Evolutionary conservation across 2,888 invertebrate species (phyloP), one percentile per base, ranked within the genome.

Genomic region (Bugula neritina): DNA sequence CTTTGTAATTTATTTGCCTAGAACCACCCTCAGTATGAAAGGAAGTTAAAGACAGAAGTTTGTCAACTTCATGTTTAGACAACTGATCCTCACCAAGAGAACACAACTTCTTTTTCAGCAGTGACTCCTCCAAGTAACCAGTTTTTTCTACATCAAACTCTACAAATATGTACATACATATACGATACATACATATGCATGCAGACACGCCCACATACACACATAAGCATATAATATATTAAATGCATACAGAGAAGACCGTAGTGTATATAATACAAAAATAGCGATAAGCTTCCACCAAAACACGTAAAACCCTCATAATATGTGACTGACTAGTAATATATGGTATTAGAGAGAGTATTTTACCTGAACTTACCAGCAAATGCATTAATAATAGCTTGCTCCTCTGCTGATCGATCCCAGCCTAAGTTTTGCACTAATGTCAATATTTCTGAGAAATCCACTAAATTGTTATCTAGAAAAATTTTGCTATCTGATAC

Each of bases 81-180:
- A 63, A 27, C 63, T 63, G 63, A n/a, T 63, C 63, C 27, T 63
- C 31, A 3, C 63, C 63, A n/a, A 63, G 63, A 63, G 63, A 63
- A 31, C 25, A 27, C 27, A 63, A 63, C 63, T 63, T 63, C 63
- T 63, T 63, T 31, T 31, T 27, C 27, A 63, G 17, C 13, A 63
- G 31, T 13, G 63, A 63, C n/a, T 63, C 63, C 31, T 63, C 63
- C 5, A 63, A 13, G 27, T 63, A 63, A 17, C 63, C 63, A 63
- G 63, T 63, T n/a, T 34, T 63, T 34, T 2, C 63, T 31, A 10
- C n/a, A 63, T 63, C 63, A 63, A 63, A 63, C 31, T 63, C 63
- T 63, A 34, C 5, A 27, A 17, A 43, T 5, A 43, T 43, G 17
- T 43, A 43, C 43, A 43, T 43, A 17, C 17, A 43, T 43, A 43